phyloP scores from a whole-genome alignment of 64 coral and sea anemone genomes.

The Cladopsammia gracilis region DNA sequence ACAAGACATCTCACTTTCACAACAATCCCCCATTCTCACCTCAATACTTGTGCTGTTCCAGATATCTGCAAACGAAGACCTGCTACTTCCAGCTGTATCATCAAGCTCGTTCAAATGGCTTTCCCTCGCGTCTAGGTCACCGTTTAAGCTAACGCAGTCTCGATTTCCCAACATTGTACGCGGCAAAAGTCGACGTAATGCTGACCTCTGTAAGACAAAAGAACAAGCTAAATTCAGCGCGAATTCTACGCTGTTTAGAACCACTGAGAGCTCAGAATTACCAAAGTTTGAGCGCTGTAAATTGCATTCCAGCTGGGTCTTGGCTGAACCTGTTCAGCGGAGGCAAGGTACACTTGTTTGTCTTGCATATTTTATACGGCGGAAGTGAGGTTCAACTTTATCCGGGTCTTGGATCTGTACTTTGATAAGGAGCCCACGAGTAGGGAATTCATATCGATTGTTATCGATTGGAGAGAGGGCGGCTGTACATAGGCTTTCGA shows the following conservation, averaged over 20 bases:
- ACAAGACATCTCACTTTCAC: background rate
- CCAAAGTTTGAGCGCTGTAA: slow-evolving; percentile 12
- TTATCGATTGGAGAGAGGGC: no score
- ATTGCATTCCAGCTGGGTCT: background rate
- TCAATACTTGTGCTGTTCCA: slow-evolving; percentile 61
- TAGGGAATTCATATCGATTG: no score
- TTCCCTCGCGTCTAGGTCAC: background rate
- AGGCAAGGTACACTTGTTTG: slow-evolving; percentile 14
- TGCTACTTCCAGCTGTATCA: slow-evolving; percentile 37
- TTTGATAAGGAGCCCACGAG: no score
- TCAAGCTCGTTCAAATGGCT: slow-evolving; percentile 61
- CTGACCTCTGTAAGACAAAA: background rate
- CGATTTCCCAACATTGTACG: background rate
- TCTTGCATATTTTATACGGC: slow-evolving; percentile 23
- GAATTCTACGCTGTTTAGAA: background rate
- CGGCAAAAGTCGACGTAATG: slow-evolving; percentile 30
- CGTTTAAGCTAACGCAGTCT: background rate
- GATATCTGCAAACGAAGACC: slow-evolving; percentile 69
- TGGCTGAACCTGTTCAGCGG: background rate
- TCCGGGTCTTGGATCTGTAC: no score
- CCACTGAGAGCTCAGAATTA: background rate
- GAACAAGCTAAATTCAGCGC: background rate
- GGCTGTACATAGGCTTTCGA: no score
- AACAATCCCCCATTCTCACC: background rate
- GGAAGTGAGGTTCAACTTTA: background rate